Percentiles rank a stretch among this genome's conserved stretches.
Evolutionary conservation across 2,113 vertebrate genomes (phyloP).

Genomic region (Labrus mixtus): DNA sequence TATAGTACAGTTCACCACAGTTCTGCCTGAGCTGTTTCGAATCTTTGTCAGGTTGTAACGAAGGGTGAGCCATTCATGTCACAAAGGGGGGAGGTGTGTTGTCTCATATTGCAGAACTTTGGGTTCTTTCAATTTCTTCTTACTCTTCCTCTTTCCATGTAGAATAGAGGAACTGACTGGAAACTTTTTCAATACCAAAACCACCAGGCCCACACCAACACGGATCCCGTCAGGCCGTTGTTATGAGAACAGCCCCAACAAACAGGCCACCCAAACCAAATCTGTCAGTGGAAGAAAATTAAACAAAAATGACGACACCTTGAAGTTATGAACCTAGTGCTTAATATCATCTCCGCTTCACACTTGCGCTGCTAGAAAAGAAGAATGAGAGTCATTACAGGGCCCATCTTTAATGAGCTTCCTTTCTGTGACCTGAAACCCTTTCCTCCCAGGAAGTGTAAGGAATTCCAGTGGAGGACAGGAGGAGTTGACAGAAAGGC

Average conservation of each 20-base stretch:
- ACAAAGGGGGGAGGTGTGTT: not conserved
- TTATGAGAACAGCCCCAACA: conserved; percentile 67
- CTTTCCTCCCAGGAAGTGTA: conserved; percentile 66
- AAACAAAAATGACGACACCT: conserved; percentile 20
- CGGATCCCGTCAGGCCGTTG: conserved; percentile 45
- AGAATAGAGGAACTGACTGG: conserved; percentile 48
- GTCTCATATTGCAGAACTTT: conserved; percentile 8
- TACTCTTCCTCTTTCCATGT: conserved; percentile 54
- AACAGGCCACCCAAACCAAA: conserved; percentile 52
- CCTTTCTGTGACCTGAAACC: conserved; percentile 35
- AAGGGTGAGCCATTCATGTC: not conserved
- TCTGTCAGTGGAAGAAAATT: conserved; percentile 29
- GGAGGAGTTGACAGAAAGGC: conserved; percentile 54
- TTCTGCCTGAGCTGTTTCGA: conserved; percentile 9
- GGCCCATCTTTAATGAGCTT: conserved; percentile 14
- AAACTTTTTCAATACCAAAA: conserved; percentile 35
- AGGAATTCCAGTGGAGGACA: conserved; percentile 64
- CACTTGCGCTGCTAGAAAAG: not conserved
- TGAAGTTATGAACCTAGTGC: conserved; percentile 15
- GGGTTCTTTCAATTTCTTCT: conserved; percentile 24
- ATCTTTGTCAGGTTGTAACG: conserved; percentile 28
- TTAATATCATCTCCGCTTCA: not conserved
- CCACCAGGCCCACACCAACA: conserved; percentile 34
- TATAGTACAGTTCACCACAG: conserved; percentile 15
- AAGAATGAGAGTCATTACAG: conserved; percentile 19